A percentile compares a stretch with the other conserved stretches of the same genome.
Evolutionary conservation across 2,888 invertebrate genomes (phyloP).

Genomic region (Troglohyphantes excavatus): DNA sequence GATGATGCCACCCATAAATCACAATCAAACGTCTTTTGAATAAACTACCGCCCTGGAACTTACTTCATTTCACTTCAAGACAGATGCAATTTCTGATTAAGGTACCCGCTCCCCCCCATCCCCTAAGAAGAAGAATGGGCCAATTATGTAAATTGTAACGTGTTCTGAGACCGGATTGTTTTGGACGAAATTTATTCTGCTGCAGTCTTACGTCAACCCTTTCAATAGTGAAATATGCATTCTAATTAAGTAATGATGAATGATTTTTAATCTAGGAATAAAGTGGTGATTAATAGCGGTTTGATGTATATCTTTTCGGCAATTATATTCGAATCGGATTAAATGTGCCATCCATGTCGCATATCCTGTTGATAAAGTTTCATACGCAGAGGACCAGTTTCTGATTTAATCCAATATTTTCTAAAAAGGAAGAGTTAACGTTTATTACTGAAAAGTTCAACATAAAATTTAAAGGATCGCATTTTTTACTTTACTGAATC

Average conservation of each 20-base stretch:
- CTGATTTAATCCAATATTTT: too few relatives aligned
- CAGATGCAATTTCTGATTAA: conserved; percentile 58
- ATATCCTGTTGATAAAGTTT: too few relatives aligned
- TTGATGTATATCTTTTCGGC: conserved; percentile 8
- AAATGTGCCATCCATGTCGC: too few relatives aligned
- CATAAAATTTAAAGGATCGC: too few relatives aligned
- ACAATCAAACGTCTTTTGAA: conserved; percentile 42
- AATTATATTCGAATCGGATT: too few relatives aligned
- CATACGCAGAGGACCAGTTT: too few relatives aligned
- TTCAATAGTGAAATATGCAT: conserved; percentile 53
- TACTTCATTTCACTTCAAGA: conserved; percentile 17
- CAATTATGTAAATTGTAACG: conserved; percentile 69
- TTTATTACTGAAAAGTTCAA: too few relatives aligned
- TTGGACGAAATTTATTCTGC: conserved; percentile 42
- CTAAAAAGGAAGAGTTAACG: too few relatives aligned
- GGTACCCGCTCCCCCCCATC: background rate
- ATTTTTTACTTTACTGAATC: too few relatives aligned
- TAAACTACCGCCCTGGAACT: conserved; percentile 37
- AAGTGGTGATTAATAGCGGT: conserved; percentile 39
- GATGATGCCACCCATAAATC: conserved; percentile 33
- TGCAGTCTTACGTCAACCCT: conserved; percentile 14
- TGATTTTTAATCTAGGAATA: conserved; percentile 60
- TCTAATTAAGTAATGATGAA: conserved; percentile 63
- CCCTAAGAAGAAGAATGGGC: conserved; percentile 46
- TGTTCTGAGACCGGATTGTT: conserved; percentile 13